Evolutionary conservation across 2,888 invertebrate species (phyloP), one percentile per base, ranked within the genome.

Genomic region (Isotomurus palustris): DNA sequence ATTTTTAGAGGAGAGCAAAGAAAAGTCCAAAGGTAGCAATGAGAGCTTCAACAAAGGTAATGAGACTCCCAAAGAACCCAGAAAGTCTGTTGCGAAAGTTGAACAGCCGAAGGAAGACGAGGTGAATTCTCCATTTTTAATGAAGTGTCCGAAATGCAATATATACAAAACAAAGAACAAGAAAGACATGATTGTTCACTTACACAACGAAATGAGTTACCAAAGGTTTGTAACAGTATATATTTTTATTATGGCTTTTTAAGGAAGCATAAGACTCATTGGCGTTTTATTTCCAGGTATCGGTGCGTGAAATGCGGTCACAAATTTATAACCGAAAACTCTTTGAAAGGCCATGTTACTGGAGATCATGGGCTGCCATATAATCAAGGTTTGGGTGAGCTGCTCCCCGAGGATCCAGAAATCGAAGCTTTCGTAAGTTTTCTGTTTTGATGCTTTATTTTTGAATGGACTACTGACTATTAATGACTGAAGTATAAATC

Each of bases 131-230:
- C n/a, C n/a, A n/a, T n/a, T n/a, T n/a, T n/a, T n/a, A n/a, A n/a
- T 51, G 1, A 59, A 32, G 4, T 87, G 87, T 71, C 80, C 84
- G 0, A 73, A 83, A 49, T 87, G 87, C 67, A 76, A 76, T 22
- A 75, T 77, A 22, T 82, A 82, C 63, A 78, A 77, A 36, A 81
- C 83, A 0, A 81, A 80, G 50, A 78, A 77, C 24, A 77, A 78
- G 22, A 78, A 80, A 4, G 80, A 81, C n/a, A 82, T 87, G 77
- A 79, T 81, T 52, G 80, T 81, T 35, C 87, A 87, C 75, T 74
- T 87, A 51, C 85, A 79, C 69, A 81, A 83, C 70, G 86, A 87
- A 71, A 75, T 85, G 25, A 79, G 82, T 48, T 84, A 84, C 70
- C 79, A 82, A 67, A 83, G 82, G 85, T 85, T 71, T 77, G 78